These are phyloP conservation scores for Hemicentrotus pulcherrimus DNA, from an alignment of 35 echinoderm and acorn worm genomes.

Conservation along the genomic window DNA sequence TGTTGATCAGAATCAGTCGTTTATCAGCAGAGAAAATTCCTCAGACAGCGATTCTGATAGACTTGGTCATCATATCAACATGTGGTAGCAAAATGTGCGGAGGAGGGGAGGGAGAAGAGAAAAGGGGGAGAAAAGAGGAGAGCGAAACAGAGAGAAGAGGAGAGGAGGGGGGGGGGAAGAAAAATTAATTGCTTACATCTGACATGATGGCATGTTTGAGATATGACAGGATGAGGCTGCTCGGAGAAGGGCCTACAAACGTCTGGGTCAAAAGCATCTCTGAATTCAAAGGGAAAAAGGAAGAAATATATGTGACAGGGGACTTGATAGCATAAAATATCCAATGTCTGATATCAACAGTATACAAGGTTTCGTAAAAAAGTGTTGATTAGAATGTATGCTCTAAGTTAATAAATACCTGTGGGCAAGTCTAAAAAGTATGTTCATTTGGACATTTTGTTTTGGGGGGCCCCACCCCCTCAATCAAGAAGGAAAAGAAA, in stretches of 20 bases:
- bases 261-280: constrained; percentile 90
- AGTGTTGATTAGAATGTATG: no score
- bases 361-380: no score
- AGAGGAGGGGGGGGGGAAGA: background rate
- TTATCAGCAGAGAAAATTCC: background rate
- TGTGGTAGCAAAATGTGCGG: no score
- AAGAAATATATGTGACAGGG: background rate
- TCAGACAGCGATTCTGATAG: constrained; percentile 20
- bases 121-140: no score
- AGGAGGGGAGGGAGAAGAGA: no score
- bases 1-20: background rate
- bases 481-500: no score
- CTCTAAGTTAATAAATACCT: no score
- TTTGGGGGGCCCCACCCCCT: no score
- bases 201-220: constrained; percentile 89
- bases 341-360: no score
- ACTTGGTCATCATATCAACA: background rate
- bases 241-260: constrained; percentile 90
- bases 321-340: no score
- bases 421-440: no score
- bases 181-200: constrained; percentile 63
- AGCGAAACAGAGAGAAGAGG: background rate
- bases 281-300: constrained; percentile 32
- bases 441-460: no score
- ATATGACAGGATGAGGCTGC: constrained; percentile 81